phyloP scores from a whole-genome alignment of 35 echinoderm and acorn worm species.

The Heliocidaris tuberculata region DNA sequence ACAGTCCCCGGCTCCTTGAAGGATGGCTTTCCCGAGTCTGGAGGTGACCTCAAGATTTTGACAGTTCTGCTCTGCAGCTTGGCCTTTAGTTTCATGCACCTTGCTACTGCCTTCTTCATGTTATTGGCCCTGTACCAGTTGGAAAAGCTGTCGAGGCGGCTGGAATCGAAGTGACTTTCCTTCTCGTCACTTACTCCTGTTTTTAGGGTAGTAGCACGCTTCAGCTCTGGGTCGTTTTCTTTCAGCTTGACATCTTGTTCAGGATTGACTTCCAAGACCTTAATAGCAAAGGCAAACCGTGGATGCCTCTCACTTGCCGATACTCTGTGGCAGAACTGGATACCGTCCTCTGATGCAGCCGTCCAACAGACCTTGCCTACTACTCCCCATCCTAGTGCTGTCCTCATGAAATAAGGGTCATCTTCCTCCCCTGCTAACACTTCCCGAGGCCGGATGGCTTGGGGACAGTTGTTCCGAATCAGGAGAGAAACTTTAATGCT shows the following conservation, averaged over 20 bases:
- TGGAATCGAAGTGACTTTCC: background rate
- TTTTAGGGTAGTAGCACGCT: background rate
- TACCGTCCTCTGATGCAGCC: too few relatives aligned
- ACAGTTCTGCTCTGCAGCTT: background rate
- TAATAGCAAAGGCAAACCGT: too few relatives aligned
- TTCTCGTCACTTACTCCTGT: background rate
- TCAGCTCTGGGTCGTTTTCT: background rate
- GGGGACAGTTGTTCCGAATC: too few relatives aligned
- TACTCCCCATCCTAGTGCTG: too few relatives aligned
- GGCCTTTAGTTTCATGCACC: background rate
- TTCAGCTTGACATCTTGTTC: background rate
- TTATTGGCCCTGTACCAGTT: background rate
- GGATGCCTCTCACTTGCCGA: too few relatives aligned
- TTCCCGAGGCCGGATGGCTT: too few relatives aligned
- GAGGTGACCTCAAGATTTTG: background rate
- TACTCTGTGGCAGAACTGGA: too few relatives aligned
- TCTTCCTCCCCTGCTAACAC: too few relatives aligned
- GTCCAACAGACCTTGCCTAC: too few relatives aligned
- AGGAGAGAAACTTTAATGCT: too few relatives aligned
- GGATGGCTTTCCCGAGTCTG: background rate
- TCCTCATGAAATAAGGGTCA: too few relatives aligned
- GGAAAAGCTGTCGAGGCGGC: background rate
- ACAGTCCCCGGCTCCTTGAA: background rate
- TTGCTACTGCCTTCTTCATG: constrained; percentile 11
- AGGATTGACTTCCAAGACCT: too few relatives aligned